Evolutionary conservation across 2,113 vertebrate species (phyloP), one percentile per base, ranked within the genome.

Genomic region (Amazona guildingii): DNA sequence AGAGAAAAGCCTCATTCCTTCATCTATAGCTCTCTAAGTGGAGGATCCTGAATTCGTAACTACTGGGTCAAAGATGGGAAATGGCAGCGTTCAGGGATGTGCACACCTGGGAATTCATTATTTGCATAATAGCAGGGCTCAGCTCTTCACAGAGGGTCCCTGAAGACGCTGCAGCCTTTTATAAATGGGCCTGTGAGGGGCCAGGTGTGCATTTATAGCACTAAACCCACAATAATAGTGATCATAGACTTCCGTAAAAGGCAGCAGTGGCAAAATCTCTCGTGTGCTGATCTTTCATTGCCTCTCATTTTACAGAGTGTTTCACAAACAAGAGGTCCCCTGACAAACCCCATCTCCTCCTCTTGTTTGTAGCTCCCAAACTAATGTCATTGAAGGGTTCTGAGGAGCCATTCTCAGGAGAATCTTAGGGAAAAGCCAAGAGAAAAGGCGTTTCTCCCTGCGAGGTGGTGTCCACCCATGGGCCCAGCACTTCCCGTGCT

Each of bases 231-330:
- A 88, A 75, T 83, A 81, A 95, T 52, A 39, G 79, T 83, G 83
- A 94, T 96, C 83, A 96, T 93, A 61, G 11, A 17, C 79, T 90
- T 88, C 85, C 85, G 74, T 83, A 88, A 94, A 97, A 92, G 92
- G 92, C 86, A 90, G 83, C 43, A 31, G 75, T 80, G 82, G 91
- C 87, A 80, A 46, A 94, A 59, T 72, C 92, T 91, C 94, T 23
- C 1, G 79, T 49, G 80, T 21, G 3, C 82, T 93, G 94, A 83
- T 93, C 91, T 94, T 93, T 86, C 74, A 55, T 90, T 87, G 79
- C 69, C 66, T 89, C 90, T 63, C 85, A 24, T 86, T 92, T 88
- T 57, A 33, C 64, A 28, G 59, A 83, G 52, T 76, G 39, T 78
- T 94, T 86, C 88, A 80, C 86, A 73, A 83, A 86, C 2, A 10